phyloP scores from a whole-genome alignment of 2,888 invertebrate species.

The Cephalotes varians region DNA sequence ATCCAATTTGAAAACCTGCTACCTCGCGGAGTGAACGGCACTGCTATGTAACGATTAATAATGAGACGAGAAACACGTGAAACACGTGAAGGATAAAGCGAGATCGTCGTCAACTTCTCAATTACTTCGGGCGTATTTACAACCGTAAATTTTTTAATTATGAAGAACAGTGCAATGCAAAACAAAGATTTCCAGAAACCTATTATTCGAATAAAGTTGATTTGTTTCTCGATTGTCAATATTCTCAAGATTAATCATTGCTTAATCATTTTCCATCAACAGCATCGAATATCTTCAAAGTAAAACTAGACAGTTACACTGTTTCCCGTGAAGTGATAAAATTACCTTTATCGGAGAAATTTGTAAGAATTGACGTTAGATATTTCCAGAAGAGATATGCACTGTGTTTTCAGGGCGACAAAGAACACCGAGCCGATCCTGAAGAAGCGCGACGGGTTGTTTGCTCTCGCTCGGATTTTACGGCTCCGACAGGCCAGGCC shows the following conservation, averaged over 20 bases:
- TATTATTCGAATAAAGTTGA: not conserved
- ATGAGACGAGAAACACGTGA: slow-evolving; percentile 11
- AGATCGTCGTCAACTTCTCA: not conserved
- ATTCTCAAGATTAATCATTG: slow-evolving; percentile 1
- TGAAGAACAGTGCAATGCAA: not conserved
- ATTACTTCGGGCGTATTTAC: not conserved
- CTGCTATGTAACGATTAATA: slow-evolving; percentile 13
- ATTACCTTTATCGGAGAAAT: not conserved
- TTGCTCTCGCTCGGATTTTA: slow-evolving; percentile 82
- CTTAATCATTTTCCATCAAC: too few species aligned
- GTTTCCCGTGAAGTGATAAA: not conserved
- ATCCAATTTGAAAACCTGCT: slow-evolving; percentile 20
- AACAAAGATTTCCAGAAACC: not conserved
- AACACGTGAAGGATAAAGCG: not conserved
- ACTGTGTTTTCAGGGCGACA: slow-evolving; percentile 60
- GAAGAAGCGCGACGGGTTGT: slow-evolving; percentile 76
- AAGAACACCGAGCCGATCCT: slow-evolving; percentile 66
- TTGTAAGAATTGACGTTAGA: not conserved
- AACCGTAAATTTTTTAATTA: not conserved
- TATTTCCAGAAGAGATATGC: not conserved
- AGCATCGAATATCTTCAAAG: not conserved
- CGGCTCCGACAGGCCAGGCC: slow-evolving; percentile 79
- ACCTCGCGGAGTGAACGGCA: not conserved
- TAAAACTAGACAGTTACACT: not conserved
- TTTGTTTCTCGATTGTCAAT: not conserved